Conservation (phyloP, 2,113 vertebrate genomes). For the Melozone crissalis region DNA sequence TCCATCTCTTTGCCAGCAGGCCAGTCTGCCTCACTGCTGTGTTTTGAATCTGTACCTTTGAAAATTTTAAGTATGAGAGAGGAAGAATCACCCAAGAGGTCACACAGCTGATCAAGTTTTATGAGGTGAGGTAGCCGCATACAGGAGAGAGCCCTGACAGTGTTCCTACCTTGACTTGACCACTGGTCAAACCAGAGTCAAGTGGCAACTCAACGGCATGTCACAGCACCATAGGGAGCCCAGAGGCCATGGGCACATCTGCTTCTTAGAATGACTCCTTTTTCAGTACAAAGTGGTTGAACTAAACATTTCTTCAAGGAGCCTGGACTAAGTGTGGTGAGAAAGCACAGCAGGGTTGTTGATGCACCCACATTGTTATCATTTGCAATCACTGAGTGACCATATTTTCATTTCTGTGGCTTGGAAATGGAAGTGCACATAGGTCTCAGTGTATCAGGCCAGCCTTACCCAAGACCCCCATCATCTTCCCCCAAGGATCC, state of each 20-base stretch:
- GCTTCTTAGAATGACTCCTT: background rate
- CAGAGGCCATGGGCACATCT: rapidly evolving
- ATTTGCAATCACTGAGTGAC: background rate
- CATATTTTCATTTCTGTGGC: background rate
- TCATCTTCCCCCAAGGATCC: background rate
- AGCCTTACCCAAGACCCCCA: background rate
- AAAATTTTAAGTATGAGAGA: background rate
- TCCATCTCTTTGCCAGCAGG: background rate
- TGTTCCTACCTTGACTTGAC: background rate
- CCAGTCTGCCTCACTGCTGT: background rate
- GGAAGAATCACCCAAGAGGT: background rate
- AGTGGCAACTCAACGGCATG: background rate
- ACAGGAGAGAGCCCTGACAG: background rate
- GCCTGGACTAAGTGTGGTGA: background rate
- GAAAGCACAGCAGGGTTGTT: background rate
- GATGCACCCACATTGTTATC: background rate
- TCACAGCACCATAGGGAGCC: background rate
- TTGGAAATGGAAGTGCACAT: background rate
- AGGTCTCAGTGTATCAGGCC: background rate
- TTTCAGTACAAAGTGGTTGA: background rate
- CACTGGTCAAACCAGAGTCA: background rate
- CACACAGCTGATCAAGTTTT: background rate
- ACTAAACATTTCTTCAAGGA: background rate
- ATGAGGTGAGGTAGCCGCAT: rapidly evolving
- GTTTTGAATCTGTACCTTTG: background rate